Evolutionary conservation across 2,888 invertebrate genomes (phyloP).

Genomic region (Melieria crassipennis): DNA sequence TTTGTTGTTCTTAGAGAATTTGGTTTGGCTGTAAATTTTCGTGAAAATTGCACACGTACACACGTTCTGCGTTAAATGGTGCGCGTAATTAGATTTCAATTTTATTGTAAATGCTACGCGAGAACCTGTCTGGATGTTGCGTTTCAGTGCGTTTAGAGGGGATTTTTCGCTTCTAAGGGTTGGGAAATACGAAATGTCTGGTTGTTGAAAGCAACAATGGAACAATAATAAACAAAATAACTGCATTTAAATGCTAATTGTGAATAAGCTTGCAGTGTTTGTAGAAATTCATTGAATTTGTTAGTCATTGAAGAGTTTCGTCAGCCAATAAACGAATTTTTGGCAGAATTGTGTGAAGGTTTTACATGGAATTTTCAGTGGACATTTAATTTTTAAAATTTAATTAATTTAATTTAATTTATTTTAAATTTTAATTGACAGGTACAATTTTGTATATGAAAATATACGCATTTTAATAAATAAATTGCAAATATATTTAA

Average conservation of each 20-base stretch:
- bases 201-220: no score
- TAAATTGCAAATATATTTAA: no score
- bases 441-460: no score
- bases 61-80: background rate
- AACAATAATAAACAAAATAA: background rate
- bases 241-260: background rate
- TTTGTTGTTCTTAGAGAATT: no score
- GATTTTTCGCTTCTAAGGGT: background rate
- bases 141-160: background rate
- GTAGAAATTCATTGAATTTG: background rate
- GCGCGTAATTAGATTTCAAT: slow-evolving; percentile 7
- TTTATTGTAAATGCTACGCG: background rate
- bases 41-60: background rate
- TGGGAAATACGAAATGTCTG: background rate
- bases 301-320: slow-evolving; percentile 3
- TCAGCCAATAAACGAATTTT: slow-evolving; percentile 18
- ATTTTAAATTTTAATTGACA: no score
- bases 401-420: no score
- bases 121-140: background rate
- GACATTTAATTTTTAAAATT: no score
- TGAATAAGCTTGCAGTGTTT: background rate
- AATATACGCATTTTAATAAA: no score
- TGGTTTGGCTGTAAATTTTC: background rate
- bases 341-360: no score
- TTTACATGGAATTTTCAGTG: no score